Conservation (phyloP, 2,113 vertebrate genomes). For the Manacus vitellinus region DNA sequence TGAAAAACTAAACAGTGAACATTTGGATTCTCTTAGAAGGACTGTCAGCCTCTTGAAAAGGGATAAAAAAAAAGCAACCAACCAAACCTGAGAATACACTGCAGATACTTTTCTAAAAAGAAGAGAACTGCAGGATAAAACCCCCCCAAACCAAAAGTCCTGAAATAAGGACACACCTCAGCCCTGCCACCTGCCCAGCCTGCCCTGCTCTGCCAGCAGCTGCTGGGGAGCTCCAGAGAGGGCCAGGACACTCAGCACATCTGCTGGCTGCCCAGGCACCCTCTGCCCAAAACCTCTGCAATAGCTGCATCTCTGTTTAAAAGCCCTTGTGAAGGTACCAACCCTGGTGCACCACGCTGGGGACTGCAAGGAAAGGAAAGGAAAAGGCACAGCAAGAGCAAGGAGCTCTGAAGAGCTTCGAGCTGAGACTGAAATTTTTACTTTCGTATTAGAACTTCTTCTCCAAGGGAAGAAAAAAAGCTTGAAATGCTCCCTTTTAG, state of each 20-base stretch:
- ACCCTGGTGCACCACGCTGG: neutral
- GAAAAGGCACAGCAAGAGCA: neutral
- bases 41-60: neutral
- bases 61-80: neutral
- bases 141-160: neutral
- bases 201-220: neutral
- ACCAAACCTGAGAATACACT: neutral
- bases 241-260: neutral
- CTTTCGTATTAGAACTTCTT: neutral
- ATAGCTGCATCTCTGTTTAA: neutral
- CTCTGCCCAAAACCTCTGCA: neutral
- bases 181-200: neutral
- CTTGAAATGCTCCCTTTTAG: constrained; percentile 18
- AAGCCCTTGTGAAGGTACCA: neutral
- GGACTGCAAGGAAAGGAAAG: neutral
- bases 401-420: neutral
- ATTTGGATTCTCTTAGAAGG: constrained; percentile 54
- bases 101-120: neutral
- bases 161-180: neutral
- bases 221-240: neutral
- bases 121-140: neutral
- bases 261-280: neutral
- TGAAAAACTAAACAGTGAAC: constrained; percentile 37
- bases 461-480: neutral
- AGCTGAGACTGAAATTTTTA: neutral